Evolutionary conservation across 1,140 invertebrate species (phyloP), one percentile per base, ranked within the genome.

Genomic region (Akabosia matsudoensis): DNA sequence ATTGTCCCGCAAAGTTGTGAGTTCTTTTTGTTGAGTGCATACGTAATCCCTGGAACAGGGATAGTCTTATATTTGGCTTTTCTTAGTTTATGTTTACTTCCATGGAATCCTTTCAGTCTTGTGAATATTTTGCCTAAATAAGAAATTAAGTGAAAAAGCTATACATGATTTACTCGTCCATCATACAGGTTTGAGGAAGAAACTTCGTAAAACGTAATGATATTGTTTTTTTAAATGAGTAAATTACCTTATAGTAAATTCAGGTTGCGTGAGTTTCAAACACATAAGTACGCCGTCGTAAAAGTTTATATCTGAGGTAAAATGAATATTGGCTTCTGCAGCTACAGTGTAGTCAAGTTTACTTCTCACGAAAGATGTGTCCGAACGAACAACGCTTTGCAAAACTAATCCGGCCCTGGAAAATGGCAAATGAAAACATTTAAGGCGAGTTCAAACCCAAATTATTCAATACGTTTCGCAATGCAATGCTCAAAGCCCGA

Each of bases 241-340:
- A 33, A 83, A 84, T 87, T 84, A 92, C 91, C 86, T 89, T 37
- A 92, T 85, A 1, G 85, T 81, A 30, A 90, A 88, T 71, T 90
- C 87, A 3, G 92, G 91, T 80, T 93, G 90, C 34, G 87, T 89
- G 77, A 96, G 87, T 83, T 92, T 91, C 86, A 96, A 89, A 83
- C 94, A 96, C 33, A 95, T 87, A 78, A 91, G 90, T 18, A 93
- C 88, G 52, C 88, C 89, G 28, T 89, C 88, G 56, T 90, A 92
- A 84, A 96, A 96, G 81, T 95, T 91, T 37, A 94, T 88, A 83
- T 95, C 90, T 0, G 92, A 92, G 30, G 89, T 86, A 37, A 95
- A 87, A 82, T 91, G 89, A 4, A 96, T 85, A 79, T 90, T 89
- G 0, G 91, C 90, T 82, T 93, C 91, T 30, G 90, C 85, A 1